Base-by-base conservation (phyloP, 2,113 vertebrate species). In the Carollia perspicillata region DNA sequence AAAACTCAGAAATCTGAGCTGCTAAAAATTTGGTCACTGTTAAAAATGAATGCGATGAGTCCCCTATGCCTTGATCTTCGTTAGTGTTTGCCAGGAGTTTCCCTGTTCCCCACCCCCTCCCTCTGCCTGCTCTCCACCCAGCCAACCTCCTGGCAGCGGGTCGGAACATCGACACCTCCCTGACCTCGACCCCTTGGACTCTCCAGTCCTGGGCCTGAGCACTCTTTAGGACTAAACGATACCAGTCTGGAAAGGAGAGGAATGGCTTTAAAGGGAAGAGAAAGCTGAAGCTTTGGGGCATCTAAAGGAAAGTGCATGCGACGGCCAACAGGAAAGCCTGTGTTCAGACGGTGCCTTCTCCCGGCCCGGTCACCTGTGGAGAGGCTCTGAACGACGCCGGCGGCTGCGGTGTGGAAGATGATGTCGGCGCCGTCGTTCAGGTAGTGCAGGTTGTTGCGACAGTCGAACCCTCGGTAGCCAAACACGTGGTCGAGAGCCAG, bases 401-500 rank as follows among this genome's bases (percentile, higher is more conserved):
- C 98, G 0, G 99, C 99, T 0, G 99, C 99, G 0, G 99, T 99
- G 97, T 99, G 99, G 97, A 99, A 99, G 98, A 99, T 98, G 90
- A 99, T 99, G 97, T 99, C 99, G 0, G 99, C 96, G 0, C 99
- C 99, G 0, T 99, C 99, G 0, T 99, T 99, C 96, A 99, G 99
- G 99, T 99, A 99, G 96, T 99, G 99, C 85, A 99, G 99, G 98
- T 99, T 99, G 98, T 99, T 99, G 53, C 99, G 99, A 93, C 99
- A 99, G 97, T 99, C 99, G 30, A 99, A 99, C 42, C 99, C 99
- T 98, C 99, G 96, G 98, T 99, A 99, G 30, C 99, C 99, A 92
- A 99, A 99, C 28, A 99, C 99, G 0, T 99, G 99, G 40, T 99
- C 99, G 94, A 99, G 95, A 78, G 98, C 98, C 97, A 99, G 98